Percentiles rank a stretch among this genome's conserved stretches.
These are phyloP conservation scores for Habropoda laboriosa DNA, from an alignment of 1,140 invertebrate genomes.

Conservation along the genomic window DNA sequence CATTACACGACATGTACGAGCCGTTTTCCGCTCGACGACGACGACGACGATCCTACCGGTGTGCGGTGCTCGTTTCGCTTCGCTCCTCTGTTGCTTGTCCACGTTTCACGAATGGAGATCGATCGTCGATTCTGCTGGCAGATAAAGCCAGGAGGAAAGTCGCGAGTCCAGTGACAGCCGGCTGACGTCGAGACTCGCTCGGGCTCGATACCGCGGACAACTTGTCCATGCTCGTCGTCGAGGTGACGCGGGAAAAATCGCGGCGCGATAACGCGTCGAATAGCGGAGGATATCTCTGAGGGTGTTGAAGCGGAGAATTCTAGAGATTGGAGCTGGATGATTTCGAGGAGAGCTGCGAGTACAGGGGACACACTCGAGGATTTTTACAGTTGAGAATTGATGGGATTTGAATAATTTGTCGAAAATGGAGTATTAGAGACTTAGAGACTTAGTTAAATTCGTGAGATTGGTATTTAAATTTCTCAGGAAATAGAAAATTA, in stretches of 20 bases:
- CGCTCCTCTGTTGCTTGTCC: not conserved
- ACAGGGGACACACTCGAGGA: too few relatives aligned
- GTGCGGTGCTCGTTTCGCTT: not conserved
- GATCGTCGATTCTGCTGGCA: slow-evolving; percentile 46
- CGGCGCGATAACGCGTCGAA: not conserved
- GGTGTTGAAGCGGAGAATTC: not conserved
- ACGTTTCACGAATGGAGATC: slow-evolving; percentile 56
- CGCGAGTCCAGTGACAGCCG: slow-evolving; percentile 38
- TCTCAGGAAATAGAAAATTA: not conserved
- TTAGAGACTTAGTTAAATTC: not conserved
- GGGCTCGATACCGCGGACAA: slow-evolving; percentile 49
- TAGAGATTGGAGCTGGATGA: not conserved
- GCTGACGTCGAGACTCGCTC: slow-evolving; percentile 29
- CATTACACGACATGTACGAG: slow-evolving; percentile 32
- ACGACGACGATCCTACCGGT: slow-evolving; percentile 20
- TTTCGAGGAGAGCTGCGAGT: not conserved
- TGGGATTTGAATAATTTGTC: too few relatives aligned
- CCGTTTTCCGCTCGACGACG: slow-evolving; percentile 25
- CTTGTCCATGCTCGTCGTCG: slow-evolving; percentile 47
- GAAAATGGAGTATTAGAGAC: too few relatives aligned
- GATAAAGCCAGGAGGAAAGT: slow-evolving; percentile 57
- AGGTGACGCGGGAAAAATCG: slow-evolving; percentile 27
- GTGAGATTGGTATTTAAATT: too few relatives aligned
- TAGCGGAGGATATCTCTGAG: not conserved
- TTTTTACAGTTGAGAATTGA: too few relatives aligned